Base-by-base conservation (phyloP, 2,797 vertebrate species). In the Hafferia zeledoni region DNA sequence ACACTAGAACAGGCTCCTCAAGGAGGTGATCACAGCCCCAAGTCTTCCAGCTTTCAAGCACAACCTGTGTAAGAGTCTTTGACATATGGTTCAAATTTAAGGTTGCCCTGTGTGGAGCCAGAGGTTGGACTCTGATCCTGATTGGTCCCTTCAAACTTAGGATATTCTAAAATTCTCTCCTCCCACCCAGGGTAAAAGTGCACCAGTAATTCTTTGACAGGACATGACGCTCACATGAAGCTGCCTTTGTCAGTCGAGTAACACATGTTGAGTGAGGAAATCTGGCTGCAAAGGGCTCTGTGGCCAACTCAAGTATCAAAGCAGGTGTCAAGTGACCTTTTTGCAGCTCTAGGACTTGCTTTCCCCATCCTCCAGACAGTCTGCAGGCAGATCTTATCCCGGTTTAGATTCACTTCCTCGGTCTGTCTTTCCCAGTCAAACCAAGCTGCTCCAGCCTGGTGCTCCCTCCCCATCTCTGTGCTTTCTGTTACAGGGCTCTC, bases 261-360 rank as follows among this genome's bases (percentile, higher is more conserved):
- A 2, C 52, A 30, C 14, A 11, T 0, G 0, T 1, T 2, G 47
- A 37, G 4, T 0, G 28, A 56, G 37, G 33, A 68, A 87, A 52
- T 12, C 35, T 30, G 52, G 25, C 89, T 74, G 81, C 52, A 52
- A 52, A 33, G 41, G 13, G 6, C 71, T 79, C 69, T 25, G 43
- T 7, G 27, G 22, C 16, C n/a, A 69, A 6, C n/a, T 35, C 10
- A 0, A 25, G 30, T 3, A 13, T 4, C 16, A 31, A 52, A 50
- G 59, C 44, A 56, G 53, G 18, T 1, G 1, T 4, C 10, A 49
- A 52, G 18, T 74, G 63, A 70, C 64, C 28, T 56, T 63, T n/a
- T 79, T 52, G 64, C 43, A 77, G 68, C 82, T 27, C 65, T 3
- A n/a, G 47, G 30, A 9, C 30, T 85, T 37, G 17, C 37, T 59